phyloP scores from a whole-genome alignment of 2,888 invertebrate species.

The Melangyna quadrimaculata region DNA sequence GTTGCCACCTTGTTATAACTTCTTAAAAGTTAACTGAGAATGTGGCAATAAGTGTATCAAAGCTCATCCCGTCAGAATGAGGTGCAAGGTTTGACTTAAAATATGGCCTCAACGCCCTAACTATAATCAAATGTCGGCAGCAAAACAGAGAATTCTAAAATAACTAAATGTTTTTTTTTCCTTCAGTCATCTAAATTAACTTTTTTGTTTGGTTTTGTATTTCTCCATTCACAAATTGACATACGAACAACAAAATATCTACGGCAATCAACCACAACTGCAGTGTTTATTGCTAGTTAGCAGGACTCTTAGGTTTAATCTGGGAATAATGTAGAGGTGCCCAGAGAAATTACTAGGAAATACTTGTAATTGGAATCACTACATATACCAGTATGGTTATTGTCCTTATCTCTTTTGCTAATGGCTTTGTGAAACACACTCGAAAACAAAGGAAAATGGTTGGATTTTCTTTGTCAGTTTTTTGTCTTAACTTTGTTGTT shows the following conservation, averaged over 20 bases:
- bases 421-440: background rate
- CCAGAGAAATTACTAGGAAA: conserved; percentile 23
- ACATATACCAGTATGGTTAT: background rate
- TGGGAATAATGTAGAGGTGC: background rate
- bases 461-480: background rate
- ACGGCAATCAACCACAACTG: conserved; percentile 11
- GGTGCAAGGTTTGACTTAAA: too few relatives aligned
- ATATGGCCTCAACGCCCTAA: too few relatives aligned
- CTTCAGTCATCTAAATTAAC: background rate
- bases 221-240: background rate
- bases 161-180: background rate
- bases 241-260: background rate
- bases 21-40: too few relatives aligned
- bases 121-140: background rate
- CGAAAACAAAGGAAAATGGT: background rate
- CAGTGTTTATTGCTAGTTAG: conserved; percentile 23
- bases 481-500: background rate
- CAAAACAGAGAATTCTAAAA: background rate
- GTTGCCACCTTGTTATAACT: too few relatives aligned
- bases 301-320: conserved; percentile 4
- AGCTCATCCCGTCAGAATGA: too few relatives aligned
- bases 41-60: too few relatives aligned
- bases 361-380: conserved; percentile 35
- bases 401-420: conserved; percentile 8
- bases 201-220: background rate